phyloP scores from a whole-genome alignment of 2,888 invertebrate species.

The Smittia aterrima region DNA sequence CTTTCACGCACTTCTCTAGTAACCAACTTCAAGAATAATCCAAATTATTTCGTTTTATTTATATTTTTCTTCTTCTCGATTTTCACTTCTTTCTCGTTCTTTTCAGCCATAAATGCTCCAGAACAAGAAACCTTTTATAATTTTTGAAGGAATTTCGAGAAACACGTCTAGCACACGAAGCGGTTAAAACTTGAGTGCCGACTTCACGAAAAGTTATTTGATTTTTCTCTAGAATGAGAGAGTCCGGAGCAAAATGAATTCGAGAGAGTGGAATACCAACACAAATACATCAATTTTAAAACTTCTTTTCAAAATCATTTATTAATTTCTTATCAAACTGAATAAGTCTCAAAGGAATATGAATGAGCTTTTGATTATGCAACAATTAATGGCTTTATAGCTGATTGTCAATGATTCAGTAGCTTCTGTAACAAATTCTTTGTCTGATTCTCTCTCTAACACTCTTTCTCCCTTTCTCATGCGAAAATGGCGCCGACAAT shows the following conservation, averaged over 20 bases:
- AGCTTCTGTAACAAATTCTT: not conserved
- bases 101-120: not conserved
- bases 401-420: no score
- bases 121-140: not conserved
- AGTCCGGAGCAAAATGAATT: not conserved
- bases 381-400: no score
- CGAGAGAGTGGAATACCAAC: not conserved
- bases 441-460: no score
- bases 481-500: slow-evolving; percentile 6
- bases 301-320: not conserved
- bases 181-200: slow-evolving; percentile 30
- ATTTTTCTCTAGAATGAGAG: not conserved
- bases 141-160: not conserved
- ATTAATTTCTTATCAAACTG: not conserved
- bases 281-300: not conserved
- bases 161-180: not conserved
- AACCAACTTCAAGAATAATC: not conserved
- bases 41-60: not conserved
- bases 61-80: not conserved
- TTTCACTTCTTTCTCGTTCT: not conserved
- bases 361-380: not conserved
- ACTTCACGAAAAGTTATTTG: not conserved
- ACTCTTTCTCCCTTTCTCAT: not conserved
- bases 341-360: not conserved
- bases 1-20: not conserved